Evolutionary conservation across 2,888 invertebrate genomes (phyloP), one percentile per base, ranked within the genome.

Genomic region (Therioaphis trifolii): DNA sequence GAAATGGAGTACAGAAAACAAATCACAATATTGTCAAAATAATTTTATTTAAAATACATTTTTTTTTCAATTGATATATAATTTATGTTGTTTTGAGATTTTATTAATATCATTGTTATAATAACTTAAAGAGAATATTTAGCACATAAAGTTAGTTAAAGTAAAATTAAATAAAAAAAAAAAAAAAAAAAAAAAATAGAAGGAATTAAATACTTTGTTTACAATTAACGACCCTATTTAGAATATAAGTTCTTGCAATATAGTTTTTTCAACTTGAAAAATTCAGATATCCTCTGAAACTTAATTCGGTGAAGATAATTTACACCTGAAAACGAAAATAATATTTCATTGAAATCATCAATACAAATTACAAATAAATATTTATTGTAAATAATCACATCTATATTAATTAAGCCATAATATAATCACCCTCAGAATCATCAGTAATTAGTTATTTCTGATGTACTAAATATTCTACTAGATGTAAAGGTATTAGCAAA

Each of bases 251-350:
- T 72, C 29, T 43, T 71, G 35, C 29, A 80, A 61, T 58, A 55
- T 3, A 71, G 43, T 71, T 79, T 46, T 29, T 46, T 75, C 2
- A 14, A n/a, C 9, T 40, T 24, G 12, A n/a, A 55, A 46, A 2
- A 29, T 15, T 58, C 4, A 24, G 24, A 29, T 58, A 29, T 43
- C 46, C 43, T 21, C 29, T n/a, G 18, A 61, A 71, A 61, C 35
- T 80, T 72, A 80, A 80, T 72, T 80, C 71, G 80, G 80, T 24
- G 80, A 80, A 11, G 71, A 72, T 24, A 80, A 61, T 49, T 80
- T 80, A 46, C 80, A 80, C 29, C 80, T 80, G 61, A 61, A 80
- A 80, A 69, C 5, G 18, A 15, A 71, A 52, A 58, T 58, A 9
- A 69, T 12, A 11, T 12, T 68, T n/a, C n/a, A n/a, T n/a, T n/a